Conservation (phyloP, 2,888 invertebrate genomes). For the Petrolisthes cinctipes region DNA sequence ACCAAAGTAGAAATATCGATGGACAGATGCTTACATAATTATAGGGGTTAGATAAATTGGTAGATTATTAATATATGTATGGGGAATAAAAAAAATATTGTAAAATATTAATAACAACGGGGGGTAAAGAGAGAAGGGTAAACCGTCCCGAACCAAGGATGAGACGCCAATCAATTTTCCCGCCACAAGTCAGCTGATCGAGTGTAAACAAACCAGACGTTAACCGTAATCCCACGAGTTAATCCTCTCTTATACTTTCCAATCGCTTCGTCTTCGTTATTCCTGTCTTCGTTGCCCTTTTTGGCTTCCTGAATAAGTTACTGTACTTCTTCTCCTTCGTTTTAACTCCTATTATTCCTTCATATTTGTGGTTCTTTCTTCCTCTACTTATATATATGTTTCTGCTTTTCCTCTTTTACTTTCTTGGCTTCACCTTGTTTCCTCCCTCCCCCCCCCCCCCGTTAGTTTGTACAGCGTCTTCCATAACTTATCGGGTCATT, state of each 20-base stretch:
- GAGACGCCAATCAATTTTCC: slow-evolving; percentile 1
- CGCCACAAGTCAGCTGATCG: background rate
- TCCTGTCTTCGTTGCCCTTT: background rate
- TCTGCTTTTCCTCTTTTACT: background rate
- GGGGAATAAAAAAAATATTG: background rate
- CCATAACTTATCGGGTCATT: background rate
- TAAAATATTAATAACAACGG: background rate
- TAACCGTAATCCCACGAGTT: background rate
- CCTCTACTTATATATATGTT: background rate
- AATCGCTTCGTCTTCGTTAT: background rate
- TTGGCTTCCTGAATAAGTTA: background rate
- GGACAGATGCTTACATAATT: no score
- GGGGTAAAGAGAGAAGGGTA: background rate
- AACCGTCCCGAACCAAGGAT: background rate
- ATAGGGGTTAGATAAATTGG: no score
- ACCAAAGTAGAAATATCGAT: no score
- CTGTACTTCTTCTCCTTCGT: background rate
- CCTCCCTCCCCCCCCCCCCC: background rate
- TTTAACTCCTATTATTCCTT: background rate
- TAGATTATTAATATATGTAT: no score
- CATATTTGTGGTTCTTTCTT: background rate
- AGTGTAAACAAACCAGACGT: background rate
- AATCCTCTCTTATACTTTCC: background rate
- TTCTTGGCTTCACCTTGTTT: background rate
- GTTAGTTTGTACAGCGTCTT: background rate